Evolutionary conservation across 2,797 vertebrate genomes (phyloP), one percentile per base, ranked within the genome.

Genomic region (Gallinago stenura): DNA sequence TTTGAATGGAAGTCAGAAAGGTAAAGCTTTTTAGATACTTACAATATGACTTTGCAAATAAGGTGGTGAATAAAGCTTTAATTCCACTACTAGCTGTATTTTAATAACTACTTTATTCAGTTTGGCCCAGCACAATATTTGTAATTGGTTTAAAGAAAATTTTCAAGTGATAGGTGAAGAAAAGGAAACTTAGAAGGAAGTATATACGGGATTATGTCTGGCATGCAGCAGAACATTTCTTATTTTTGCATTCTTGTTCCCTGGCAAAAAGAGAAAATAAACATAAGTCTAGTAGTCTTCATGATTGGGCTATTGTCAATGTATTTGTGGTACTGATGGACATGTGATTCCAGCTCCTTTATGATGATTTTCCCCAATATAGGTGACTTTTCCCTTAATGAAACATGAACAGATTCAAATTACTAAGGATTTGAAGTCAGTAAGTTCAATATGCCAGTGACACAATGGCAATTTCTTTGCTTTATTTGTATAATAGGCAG

Each of bases 361-460:
- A 41, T 39, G 21, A 30, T 33, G 16, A 48, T 61, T 61, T 82
- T 11, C 7, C 30, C 26, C n/a, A 13, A 8, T n/a, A 10, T 58
- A 22, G 45, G 14, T 58, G n/a, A 24, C 48, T 50, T 41, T 45
- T 41, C 45, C 31, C 24, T 48, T 25, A 33, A 28, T 15, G 41
- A 66, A 62, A 68, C 5, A 8, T 3, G 5, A 68, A 45, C 0
- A 22, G 0, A 19, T 68, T 54, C 8, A 22, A 56, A 33, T 41
- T 22, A 25, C 17, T 17, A 48, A 33, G 28, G 22, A 45, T 54
- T 54, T 62, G 46, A 79, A 82, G 14, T 22, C n/a, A n/a, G 3
- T 77, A 75, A 33, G 22, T 83, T 75, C 24, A 61, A 10, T 37
- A 37, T 39, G 9, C 10, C 31, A 33, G 54, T 46, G 61, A 57